Percentiles rank a stretch among this genome's conserved stretches.
phyloP scores from a whole-genome alignment of 2,888 invertebrate genomes.

The Mesoligia furuncula region DNA sequence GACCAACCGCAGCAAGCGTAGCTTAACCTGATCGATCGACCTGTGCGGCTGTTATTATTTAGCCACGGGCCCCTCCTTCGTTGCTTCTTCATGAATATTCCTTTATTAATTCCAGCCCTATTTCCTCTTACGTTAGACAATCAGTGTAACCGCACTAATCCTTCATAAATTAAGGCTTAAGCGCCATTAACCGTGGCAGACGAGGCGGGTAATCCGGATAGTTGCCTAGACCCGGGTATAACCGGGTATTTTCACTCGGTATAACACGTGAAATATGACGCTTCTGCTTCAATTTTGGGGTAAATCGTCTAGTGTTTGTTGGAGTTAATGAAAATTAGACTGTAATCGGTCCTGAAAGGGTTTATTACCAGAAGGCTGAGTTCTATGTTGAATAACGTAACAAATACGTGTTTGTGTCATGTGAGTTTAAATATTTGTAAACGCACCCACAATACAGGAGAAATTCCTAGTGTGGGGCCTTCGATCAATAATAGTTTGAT shows the following conservation, averaged over 20 bases:
- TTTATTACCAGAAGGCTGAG: background rate
- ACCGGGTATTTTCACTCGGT: slow-evolving; percentile 37
- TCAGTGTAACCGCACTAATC: slow-evolving; percentile 47
- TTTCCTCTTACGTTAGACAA: slow-evolving; percentile 39
- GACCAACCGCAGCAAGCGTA: too few relatives aligned
- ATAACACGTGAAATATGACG: slow-evolving; percentile 53
- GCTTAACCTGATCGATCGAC: too few relatives aligned
- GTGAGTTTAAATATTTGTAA: too few relatives aligned
- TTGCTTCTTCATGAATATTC: slow-evolving; percentile 3
- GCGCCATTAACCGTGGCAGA: slow-evolving; percentile 36
- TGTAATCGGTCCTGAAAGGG: background rate
- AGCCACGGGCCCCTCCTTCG: too few relatives aligned
- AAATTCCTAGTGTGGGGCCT: too few relatives aligned
- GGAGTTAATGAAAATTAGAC: slow-evolving; percentile 5
- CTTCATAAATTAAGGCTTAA: slow-evolving; percentile 58
- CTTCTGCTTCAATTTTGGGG: slow-evolving; percentile 9
- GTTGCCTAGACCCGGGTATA: slow-evolving; percentile 32
- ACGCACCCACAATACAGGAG: too few relatives aligned
- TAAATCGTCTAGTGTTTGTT: slow-evolving; percentile 17
- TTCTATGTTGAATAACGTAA: background rate
- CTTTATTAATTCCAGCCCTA: slow-evolving; percentile 22
- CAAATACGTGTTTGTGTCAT: background rate
- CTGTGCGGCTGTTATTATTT: too few relatives aligned
- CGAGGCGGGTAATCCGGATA: slow-evolving; percentile 41
- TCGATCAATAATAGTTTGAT: too few relatives aligned